A percentile compares a stretch with the other conserved stretches of the same genome.
phyloP scores from a whole-genome alignment of 2,113 vertebrate species.

The Cepphus grylle region DNA sequence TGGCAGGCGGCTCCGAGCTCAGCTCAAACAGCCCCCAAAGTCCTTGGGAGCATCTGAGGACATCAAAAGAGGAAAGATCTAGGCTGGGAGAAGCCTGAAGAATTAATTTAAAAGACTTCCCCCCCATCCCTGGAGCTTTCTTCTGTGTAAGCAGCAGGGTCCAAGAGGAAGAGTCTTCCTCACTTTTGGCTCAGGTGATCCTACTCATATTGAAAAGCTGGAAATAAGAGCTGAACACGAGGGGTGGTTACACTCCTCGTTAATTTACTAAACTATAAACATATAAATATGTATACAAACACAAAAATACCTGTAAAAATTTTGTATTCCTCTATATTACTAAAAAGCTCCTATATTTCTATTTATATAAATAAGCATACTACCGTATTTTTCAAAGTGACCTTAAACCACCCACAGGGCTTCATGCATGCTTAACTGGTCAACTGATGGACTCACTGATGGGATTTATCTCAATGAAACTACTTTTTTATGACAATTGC shows the following conservation, averaged over 20 bases:
- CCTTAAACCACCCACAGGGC: background rate
- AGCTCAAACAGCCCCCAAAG: slow-evolving; percentile 43
- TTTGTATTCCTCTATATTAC: background rate
- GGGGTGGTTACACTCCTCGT: background rate
- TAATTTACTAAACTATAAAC: background rate
- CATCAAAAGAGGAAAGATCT: slow-evolving; percentile 44
- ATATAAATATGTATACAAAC: background rate
- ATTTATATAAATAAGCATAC: background rate
- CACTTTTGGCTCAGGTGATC: background rate
- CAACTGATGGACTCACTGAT: background rate
- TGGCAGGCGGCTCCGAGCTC: background rate
- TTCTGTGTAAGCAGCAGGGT: slow-evolving; percentile 34
- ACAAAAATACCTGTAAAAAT: background rate
- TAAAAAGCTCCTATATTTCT: background rate
- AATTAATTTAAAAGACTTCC: slow-evolving; percentile 1
- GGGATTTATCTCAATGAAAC: background rate
- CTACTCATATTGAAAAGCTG: background rate
- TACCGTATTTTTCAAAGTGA: background rate
- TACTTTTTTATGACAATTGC: background rate
- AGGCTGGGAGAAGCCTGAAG: slow-evolving; percentile 27
- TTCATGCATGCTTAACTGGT: background rate
- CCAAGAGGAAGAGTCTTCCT: background rate
- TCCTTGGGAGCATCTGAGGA: slow-evolving; percentile 59
- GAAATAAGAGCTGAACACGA: background rate
- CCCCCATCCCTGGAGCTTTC: background rate